These are phyloP conservation scores for Cathartes aura DNA, from an alignment of 2,113 vertebrate genomes.

Conservation along the genomic window DNA sequence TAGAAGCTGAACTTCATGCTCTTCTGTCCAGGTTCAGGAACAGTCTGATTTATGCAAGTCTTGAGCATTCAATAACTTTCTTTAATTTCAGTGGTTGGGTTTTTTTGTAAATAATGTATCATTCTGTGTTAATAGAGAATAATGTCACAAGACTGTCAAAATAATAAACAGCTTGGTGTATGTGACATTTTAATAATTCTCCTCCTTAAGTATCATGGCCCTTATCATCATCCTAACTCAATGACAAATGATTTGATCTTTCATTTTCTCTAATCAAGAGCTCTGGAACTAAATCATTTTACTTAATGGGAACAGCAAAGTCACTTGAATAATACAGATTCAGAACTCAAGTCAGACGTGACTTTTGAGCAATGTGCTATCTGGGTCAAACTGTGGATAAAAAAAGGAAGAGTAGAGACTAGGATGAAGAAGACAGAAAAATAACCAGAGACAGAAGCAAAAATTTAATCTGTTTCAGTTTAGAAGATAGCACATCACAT, in stretches of 20 bases:
- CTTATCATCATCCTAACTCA: not conserved
- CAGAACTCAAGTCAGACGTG: not conserved
- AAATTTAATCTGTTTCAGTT: not conserved
- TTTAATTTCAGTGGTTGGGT: not conserved
- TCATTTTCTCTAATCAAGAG: conserved; percentile 32
- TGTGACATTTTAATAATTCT: not conserved
- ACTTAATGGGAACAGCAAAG: not conserved
- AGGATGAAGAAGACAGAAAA: not conserved
- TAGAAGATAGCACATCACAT: not conserved
- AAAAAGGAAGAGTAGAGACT: not conserved
- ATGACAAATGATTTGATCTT: not conserved
- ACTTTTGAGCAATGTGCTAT: not conserved
- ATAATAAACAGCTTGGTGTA: not conserved
- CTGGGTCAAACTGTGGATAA: not conserved
- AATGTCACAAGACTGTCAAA: not conserved
- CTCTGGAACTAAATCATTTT: not conserved
- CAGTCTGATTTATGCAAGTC: not conserved
- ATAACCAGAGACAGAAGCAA: not conserved
- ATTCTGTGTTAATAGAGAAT: not conserved
- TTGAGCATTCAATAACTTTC: not conserved
- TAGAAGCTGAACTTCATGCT: not conserved
- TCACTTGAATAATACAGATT: not conserved
- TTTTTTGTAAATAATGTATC: not conserved
- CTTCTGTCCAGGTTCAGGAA: not conserved
- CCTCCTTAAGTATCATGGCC: not conserved